Conservation (phyloP, 2,113 vertebrate species). For the Polyodon spathula region DNA sequence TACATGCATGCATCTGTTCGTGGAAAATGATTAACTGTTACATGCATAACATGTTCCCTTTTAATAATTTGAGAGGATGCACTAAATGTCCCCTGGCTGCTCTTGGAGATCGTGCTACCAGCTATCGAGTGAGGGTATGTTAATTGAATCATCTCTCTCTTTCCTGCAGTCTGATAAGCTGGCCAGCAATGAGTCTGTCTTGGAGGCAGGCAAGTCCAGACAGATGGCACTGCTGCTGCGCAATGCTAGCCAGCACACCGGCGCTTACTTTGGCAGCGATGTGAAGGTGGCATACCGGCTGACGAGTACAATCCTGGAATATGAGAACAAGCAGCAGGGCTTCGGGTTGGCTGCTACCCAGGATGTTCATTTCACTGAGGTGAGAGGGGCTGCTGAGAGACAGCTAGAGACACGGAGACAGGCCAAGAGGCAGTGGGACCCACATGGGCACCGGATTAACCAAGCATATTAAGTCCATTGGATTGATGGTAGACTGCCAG, state of each 20-base stretch:
- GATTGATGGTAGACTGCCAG: no score
- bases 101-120: no score
- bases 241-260: conserved; percentile 65
- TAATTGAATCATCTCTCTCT: not conserved
- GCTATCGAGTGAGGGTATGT: not conserved
- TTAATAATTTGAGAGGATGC: no score
- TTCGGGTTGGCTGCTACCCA: conserved; percentile 84
- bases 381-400: conserved; percentile 27
- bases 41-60: no score
- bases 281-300: conserved; percentile 77
- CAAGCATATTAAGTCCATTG: no score
- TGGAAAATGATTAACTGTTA: no score
- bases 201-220: conserved; percentile 63
- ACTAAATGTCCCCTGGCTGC: no score
- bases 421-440: not conserved
- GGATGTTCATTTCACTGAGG: conserved; percentile 90
- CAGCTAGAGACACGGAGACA: not conserved
- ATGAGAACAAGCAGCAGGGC: conserved; percentile 76
- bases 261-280: conserved; percentile 73
- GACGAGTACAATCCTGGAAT: conserved; percentile 65
- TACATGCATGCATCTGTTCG: no score
- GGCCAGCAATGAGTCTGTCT: conserved; percentile 53
- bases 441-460: not conserved
- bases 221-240: conserved; percentile 61
- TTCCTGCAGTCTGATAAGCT: conserved; percentile 62